A percentile compares a stretch with the other conserved stretches of the same genome.
phyloP scores from a whole-genome alignment of 2,113 vertebrate species.

The Larimichthys polyactis region DNA sequence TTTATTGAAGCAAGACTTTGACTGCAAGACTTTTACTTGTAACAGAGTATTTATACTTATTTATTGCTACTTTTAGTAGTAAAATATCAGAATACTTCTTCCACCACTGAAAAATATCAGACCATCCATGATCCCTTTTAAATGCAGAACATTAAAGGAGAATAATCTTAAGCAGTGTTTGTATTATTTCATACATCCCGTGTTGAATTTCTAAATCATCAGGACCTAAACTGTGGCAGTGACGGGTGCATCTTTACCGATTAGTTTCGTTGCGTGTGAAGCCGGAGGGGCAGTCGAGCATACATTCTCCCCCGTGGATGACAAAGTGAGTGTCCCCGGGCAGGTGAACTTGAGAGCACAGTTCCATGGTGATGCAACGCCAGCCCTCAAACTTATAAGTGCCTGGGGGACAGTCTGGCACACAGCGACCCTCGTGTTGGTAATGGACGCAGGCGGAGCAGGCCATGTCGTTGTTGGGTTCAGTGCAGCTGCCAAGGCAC shows the following conservation, averaged over 20 bases:
- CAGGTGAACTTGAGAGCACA: constrained; percentile 89
- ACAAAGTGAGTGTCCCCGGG: constrained; percentile 89
- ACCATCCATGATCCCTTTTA: background rate
- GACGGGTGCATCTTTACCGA: constrained; percentile 83
- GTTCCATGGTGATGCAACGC: constrained; percentile 94
- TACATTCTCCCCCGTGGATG: constrained; percentile 94
- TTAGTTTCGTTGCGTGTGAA: constrained; percentile 93
- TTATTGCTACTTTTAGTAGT: no score
- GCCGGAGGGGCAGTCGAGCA: constrained; percentile 94
- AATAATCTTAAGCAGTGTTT: background rate
- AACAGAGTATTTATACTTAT: no score
- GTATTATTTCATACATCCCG: background rate
- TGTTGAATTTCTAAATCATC: constrained; percentile 16
- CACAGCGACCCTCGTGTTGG: constrained; percentile 89
- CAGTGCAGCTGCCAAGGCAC: constrained; percentile 93
- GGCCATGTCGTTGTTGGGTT: constrained; percentile 87
- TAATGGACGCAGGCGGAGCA: constrained; percentile 95
- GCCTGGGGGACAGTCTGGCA: constrained; percentile 89
- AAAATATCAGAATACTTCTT: no score
- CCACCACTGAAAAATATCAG: background rate
- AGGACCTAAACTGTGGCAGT: constrained; percentile 15
- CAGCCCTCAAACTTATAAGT: constrained; percentile 97
- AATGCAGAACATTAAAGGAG: background rate
- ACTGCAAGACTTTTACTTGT: no score
- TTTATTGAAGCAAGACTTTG: no score